Conservation (phyloP, 1,140 invertebrate genomes). For the Drepana arcuata region DNA sequence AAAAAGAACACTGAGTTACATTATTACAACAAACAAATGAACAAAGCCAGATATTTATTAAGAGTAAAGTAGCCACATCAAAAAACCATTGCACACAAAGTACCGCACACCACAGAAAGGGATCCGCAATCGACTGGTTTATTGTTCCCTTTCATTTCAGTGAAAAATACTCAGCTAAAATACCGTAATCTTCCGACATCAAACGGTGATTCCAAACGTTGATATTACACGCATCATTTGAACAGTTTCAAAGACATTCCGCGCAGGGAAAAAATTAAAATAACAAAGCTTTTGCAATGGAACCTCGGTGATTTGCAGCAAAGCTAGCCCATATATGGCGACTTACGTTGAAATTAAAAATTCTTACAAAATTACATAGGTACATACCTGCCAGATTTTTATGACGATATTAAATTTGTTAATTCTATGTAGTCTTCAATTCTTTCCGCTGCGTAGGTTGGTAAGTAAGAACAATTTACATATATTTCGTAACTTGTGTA, state of each 20-base stretch:
- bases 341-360: constrained; percentile 48
- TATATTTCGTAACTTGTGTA: too few relatives aligned
- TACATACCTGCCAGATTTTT: too few relatives aligned
- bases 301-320: constrained; percentile 22
- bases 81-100: constrained; percentile 22
- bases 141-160: constrained; percentile 40
- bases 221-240: constrained; percentile 70
- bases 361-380: constrained; percentile 33
- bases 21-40: too few relatives aligned
- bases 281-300: constrained; percentile 53
- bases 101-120: constrained; percentile 41
- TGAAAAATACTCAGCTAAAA: constrained; percentile 60
- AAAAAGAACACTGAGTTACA: too few relatives aligned
- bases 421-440: too few relatives aligned
- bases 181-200: constrained; percentile 62
- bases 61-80: constrained; percentile 17
- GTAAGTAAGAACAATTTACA: too few relatives aligned
- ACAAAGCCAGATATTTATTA: not conserved
- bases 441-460: too few relatives aligned
- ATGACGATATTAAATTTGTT: too few relatives aligned
- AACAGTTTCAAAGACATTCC: constrained; percentile 68
- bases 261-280: constrained; percentile 62
- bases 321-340: constrained; percentile 10
- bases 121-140: constrained; percentile 37
- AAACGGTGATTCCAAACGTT: constrained; percentile 55